Percentiles rank a stretch among this genome's conserved stretches.
Evolutionary conservation across 1,140 invertebrate species (phyloP).

Genomic region (Glossosoma conforme): DNA sequence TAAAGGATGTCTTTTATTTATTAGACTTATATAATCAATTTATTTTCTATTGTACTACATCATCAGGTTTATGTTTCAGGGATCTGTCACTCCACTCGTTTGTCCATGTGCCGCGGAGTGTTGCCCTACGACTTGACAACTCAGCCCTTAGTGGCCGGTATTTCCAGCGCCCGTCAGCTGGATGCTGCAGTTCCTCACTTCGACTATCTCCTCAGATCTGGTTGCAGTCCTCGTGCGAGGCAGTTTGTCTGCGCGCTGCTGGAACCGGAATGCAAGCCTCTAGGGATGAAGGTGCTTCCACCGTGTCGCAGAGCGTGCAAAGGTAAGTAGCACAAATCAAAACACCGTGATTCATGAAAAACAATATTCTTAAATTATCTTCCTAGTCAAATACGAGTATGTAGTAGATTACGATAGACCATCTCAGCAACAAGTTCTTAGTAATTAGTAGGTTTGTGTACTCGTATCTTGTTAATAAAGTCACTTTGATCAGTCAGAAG

Average conservation of each 20-base stretch:
- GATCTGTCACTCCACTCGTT: slow-evolving; percentile 44
- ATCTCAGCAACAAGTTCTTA: no score
- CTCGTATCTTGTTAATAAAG: no score
- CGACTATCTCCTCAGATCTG: slow-evolving; percentile 53
- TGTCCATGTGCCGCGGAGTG: slow-evolving; percentile 53
- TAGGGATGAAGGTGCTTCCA: slow-evolving; percentile 50
- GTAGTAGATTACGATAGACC: no score
- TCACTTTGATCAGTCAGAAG: no score
- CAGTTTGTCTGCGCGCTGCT: slow-evolving; percentile 60
- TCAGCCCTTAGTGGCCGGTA: slow-evolving; percentile 37
- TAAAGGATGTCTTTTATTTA: no score
- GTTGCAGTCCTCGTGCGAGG: slow-evolving; percentile 56
- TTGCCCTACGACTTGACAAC: slow-evolving; percentile 60
- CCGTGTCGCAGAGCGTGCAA: slow-evolving; percentile 62
- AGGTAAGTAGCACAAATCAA: slow-evolving; percentile 52
- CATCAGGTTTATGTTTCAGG: slow-evolving; percentile 26
- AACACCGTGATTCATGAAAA: neutral
- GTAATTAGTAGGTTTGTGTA: no score
- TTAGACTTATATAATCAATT: no score
- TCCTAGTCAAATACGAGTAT: no score
- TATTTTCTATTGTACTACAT: no score
- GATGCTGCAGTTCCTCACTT: slow-evolving; percentile 48
- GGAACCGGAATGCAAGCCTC: slow-evolving; percentile 60
- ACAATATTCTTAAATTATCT: no score
- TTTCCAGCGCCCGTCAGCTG: slow-evolving; percentile 38